Evolutionary conservation across 2,888 invertebrate species (phyloP), one percentile per base, ranked within the genome.

Genomic region (Rhodophaea formosa): DNA sequence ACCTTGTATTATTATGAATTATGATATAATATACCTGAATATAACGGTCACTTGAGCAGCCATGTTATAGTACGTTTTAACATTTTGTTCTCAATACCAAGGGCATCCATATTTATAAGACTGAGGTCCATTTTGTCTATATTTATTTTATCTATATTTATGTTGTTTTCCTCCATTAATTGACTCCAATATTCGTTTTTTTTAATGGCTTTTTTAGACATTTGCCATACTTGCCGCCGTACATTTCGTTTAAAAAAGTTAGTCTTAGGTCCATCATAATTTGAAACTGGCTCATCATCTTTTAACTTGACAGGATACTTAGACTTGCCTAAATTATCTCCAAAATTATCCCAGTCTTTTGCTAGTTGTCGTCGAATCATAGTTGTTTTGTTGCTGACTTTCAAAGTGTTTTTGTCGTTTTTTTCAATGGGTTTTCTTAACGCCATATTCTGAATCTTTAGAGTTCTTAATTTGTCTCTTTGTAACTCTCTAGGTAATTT

Each of bases 81-180:
- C 3, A 71, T 51, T 64, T 74, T 77, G 54, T 72, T 80, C 59
- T 76, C 62, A 42, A 77, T 76, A 7, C 69, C 72, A 30, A 78
- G 59, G 14, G 68, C 71, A 39, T 80, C 74, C 42, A 79, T 47
- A 56, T 79, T 69, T 51, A 77, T 71, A 0, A 77, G 61, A 59
- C 63, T 70, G 15, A 72, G 68, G 53, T 76, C 70, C 35, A 79
- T 55, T 62, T 70, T 67, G 57, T 77, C 75, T 51, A 77, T 72
- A 32, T 77, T 79, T 23, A 79, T 70, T 49, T 72, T 74, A 29
- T 79, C 75, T 30, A 78, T 62, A 56, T 72, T 57, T 45, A 78
- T 75, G 42, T 69, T 57, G 12, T 35, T 51, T 35, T 74, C 73
- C 52, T 63, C 63, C 30, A 74, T 51, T 32, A 77, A 59, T 39